phyloP scores from a whole-genome alignment of 2,888 invertebrate genomes.

The Helobdella robusta region DNA sequence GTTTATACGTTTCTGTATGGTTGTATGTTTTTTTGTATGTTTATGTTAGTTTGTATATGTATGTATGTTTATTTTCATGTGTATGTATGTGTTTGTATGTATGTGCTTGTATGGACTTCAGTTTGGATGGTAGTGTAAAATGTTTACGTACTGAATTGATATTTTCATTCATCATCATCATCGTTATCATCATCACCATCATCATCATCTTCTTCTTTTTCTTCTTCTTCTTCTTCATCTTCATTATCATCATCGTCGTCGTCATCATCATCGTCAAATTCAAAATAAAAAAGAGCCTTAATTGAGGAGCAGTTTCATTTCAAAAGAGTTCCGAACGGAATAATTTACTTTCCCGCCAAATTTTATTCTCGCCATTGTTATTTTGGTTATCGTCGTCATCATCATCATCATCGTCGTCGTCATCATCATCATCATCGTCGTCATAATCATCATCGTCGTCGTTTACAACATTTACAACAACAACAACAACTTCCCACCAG shows the following conservation, averaged over 20 bases:
- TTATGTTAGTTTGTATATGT: no score
- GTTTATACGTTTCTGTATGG: no score
- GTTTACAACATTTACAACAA: background rate
- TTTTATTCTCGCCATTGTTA: constrained; percentile 13
- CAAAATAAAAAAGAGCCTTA: background rate
- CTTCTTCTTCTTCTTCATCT: constrained; percentile 18
- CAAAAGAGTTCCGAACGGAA: no score
- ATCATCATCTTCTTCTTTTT: constrained; percentile 12
- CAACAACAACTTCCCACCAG: no score
- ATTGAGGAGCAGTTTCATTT: background rate
- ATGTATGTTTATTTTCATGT: no score
- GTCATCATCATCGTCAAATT: constrained; percentile 13
- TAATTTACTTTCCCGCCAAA: background rate
- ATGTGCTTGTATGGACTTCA: no score
- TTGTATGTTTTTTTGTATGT: no score
- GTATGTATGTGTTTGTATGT: no score
- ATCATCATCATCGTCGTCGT: constrained; percentile 24
- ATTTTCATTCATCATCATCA: background rate
- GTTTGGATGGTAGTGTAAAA: no score
- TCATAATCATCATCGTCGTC: constrained; percentile 21
- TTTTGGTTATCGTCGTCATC: constrained; percentile 24
- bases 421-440: constrained; percentile 24
- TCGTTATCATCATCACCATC: constrained; percentile 1
- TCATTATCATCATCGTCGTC: constrained; percentile 16
- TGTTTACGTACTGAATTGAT: no score